Percentiles rank a stretch among this genome's conserved stretches.
phyloP scores from a whole-genome alignment of 1,140 invertebrate genomes.

The Zophobas morio region DNA sequence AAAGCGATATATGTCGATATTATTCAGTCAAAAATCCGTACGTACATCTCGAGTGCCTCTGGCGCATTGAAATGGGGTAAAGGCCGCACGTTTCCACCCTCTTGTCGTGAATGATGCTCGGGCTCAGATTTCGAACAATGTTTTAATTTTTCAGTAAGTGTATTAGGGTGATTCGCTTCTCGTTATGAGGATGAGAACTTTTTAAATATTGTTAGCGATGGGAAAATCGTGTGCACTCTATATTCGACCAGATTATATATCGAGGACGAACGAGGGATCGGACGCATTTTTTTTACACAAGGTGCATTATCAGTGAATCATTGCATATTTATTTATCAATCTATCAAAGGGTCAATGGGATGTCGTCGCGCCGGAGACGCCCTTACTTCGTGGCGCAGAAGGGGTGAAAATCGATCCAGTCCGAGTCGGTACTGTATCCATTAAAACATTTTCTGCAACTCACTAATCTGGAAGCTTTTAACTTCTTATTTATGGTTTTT shows the following conservation, averaged over 20 bases:
- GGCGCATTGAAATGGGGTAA: slow-evolving; percentile 44
- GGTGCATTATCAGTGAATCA: slow-evolving; percentile 42
- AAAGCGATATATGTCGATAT: not conserved
- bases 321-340: slow-evolving; percentile 59
- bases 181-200: slow-evolving; percentile 37
- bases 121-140: slow-evolving; percentile 42
- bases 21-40: slow-evolving; percentile 29
- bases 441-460: slow-evolving; percentile 58
- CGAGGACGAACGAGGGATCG: not conserved
- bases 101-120: slow-evolving; percentile 24
- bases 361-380: slow-evolving; percentile 46
- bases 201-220: slow-evolving; percentile 35
- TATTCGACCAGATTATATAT: no score
- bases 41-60: slow-evolving; percentile 39
- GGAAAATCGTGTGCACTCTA: slow-evolving; percentile 45
- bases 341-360: slow-evolving; percentile 56
- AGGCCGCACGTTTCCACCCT: slow-evolving; percentile 37
- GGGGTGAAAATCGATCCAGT: slow-evolving; percentile 54
- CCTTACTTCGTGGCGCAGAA: slow-evolving; percentile 49
- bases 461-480: slow-evolving; percentile 58
- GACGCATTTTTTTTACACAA: slow-evolving; percentile 42
- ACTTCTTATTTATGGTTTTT: slow-evolving; percentile 52
- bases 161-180: not conserved
- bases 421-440: slow-evolving; percentile 49
- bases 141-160: slow-evolving; percentile 37